Evolutionary conservation across 2,797 vertebrate species (phyloP).

Genomic region (Lophura swinhoii): DNA sequence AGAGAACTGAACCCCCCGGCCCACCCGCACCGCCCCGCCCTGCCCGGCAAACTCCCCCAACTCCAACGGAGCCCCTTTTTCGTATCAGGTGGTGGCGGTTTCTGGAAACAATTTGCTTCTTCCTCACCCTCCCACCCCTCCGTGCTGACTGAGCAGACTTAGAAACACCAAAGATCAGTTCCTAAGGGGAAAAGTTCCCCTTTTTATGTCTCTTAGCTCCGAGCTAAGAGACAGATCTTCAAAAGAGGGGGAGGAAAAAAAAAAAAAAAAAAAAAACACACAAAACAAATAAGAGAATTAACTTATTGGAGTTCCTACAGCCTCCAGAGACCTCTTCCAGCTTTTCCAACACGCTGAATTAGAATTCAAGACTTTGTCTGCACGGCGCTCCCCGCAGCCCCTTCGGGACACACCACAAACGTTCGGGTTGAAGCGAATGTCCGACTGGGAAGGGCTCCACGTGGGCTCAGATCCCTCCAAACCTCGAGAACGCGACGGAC

Average conservation of each 20-base stretch:
- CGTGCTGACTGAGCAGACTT: neutral
- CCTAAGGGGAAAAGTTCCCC: neutral
- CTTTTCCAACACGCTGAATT: neutral
- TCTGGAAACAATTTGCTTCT: neutral
- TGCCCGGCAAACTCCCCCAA: too few species aligned
- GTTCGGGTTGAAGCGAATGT: accelerated
- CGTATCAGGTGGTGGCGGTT: neutral
- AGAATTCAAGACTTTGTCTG: neutral
- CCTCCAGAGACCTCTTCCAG: neutral
- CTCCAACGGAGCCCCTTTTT: neutral
- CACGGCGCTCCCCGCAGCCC: neutral
- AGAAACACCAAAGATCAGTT: accelerated
- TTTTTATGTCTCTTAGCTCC: neutral
- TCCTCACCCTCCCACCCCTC: neutral
- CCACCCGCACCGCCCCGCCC: too few species aligned
- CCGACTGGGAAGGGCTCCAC: neutral
- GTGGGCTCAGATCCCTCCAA: neutral
- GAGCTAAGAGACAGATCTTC: neutral
- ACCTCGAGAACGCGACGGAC: neutral
- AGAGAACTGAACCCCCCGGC: too few species aligned
- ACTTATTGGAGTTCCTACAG: neutral
- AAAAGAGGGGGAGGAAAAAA: neutral
- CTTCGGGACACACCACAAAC: neutral
- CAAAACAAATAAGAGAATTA: neutral
- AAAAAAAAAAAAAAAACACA: too few species aligned